A percentile compares a stretch with the other conserved stretches of the same genome.
Evolutionary conservation across 2,888 invertebrate genomes (phyloP).

Genomic region (Lepidochitona cinerea): DNA sequence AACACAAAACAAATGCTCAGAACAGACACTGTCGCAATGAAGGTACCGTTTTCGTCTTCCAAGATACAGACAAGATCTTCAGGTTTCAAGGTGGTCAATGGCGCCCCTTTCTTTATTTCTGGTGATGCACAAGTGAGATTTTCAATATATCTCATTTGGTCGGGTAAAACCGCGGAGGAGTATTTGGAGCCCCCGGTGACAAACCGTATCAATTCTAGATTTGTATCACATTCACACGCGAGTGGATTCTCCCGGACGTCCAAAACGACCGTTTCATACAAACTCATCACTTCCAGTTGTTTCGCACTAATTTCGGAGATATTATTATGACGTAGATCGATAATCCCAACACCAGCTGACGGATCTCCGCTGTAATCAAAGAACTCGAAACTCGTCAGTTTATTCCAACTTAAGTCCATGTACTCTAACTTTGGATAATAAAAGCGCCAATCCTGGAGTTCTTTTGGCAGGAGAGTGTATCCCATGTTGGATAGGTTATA

Average conservation of each 20-base stretch:
- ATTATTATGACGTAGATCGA: constrained; percentile 41
- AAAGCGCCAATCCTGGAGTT: constrained; percentile 39
- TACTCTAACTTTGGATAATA: constrained; percentile 42
- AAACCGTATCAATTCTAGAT: constrained; percentile 23
- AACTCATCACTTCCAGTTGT: constrained; percentile 32
- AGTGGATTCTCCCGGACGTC: constrained; percentile 44
- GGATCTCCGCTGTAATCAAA: neutral
- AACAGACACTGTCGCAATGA: constrained; percentile 29
- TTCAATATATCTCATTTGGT: constrained; percentile 25
- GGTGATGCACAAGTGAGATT: constrained; percentile 36
- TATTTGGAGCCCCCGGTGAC: constrained; percentile 17
- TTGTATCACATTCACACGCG: constrained; percentile 39
- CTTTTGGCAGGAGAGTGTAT: constrained; percentile 19
- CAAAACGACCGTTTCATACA: constrained; percentile 33
- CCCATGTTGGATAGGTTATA: neutral
- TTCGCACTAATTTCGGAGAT: constrained; percentile 36
- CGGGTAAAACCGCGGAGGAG: neutral
- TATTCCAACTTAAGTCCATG: constrained; percentile 47
- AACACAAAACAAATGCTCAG: constrained; percentile 27
- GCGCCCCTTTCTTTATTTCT: neutral
- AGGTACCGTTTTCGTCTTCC: constrained; percentile 9
- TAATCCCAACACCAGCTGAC: constrained; percentile 11
- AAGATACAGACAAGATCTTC: constrained; percentile 3
- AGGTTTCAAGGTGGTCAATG: neutral
- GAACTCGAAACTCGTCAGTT: constrained; percentile 37